Conservation (phyloP, 2,113 vertebrate genomes). For the Nothobranchius furzeri region DNA sequence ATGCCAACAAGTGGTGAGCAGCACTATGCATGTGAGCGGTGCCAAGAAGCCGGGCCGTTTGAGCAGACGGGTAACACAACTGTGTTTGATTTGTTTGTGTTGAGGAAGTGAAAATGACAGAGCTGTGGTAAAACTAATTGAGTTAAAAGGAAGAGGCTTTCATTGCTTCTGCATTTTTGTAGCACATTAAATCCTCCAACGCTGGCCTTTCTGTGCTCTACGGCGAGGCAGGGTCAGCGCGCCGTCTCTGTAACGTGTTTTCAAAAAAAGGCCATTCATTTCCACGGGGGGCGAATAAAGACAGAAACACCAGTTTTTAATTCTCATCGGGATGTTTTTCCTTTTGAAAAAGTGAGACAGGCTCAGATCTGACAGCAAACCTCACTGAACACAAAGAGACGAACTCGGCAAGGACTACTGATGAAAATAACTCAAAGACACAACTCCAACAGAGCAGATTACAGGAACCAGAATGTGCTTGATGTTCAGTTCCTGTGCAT, state of each 20-base stretch:
- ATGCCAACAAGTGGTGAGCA: conserved; percentile 49
- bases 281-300: neutral
- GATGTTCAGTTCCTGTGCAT: conserved; percentile 14
- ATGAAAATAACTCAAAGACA: conserved; percentile 2
- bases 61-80: conserved; percentile 50
- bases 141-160: conserved; percentile 57
- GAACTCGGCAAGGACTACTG: neutral
- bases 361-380: neutral
- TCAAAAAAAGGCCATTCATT: conserved; percentile 29
- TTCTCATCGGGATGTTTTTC: neutral
- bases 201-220: conserved; percentile 14
- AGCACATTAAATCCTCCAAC: conserved; percentile 12
- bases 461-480: conserved; percentile 36
- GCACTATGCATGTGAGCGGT: neutral
- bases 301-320: conserved; percentile 15
- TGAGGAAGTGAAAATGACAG: conserved; percentile 37
- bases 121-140: conserved; percentile 53
- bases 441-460: conserved; percentile 41
- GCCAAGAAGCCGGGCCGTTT: conserved; percentile 50
- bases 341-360: conserved; percentile 10
- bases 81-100: conserved; percentile 54
- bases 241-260: conserved; percentile 6
- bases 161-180: conserved; percentile 47
- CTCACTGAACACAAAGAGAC: neutral
- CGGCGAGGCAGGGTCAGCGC: conserved; percentile 1